Evolutionary conservation across 2,888 invertebrate species (phyloP), one percentile per base, ranked within the genome.

Genomic region (Mythimna albipuncta): DNA sequence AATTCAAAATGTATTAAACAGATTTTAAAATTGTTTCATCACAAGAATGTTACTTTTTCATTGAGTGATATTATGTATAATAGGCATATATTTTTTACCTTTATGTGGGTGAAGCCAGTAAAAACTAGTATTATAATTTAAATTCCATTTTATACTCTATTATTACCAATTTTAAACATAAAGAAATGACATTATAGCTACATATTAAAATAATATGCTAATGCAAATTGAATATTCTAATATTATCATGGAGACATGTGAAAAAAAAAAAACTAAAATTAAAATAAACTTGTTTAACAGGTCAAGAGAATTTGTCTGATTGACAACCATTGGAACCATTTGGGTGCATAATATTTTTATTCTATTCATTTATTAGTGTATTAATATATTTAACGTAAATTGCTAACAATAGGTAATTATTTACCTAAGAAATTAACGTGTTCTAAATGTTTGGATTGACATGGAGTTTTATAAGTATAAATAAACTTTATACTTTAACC

Each of bases 201-300:
- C 16, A 16, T 0, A 41, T 35, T 16, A 55, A 62, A 35, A 26
- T 52, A 41, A 44, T 54, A 61, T 64, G n/a, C 26, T 55, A 52
- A 65, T 32, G 13, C 5, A n/a, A 26, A 64, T 55, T 59, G 2
- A 57, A 63, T 63, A n/a, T 6, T 55, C 32, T 1, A 21, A 19
- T 38, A 44, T 52, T 38, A 2, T 44, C 35, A 38, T 44, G 6
- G 4, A n/a, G 16, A 55, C 10, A 16, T 26, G 61, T 35, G 67
- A 73, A 63, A 73, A 21, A 68, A 26, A 13, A 64, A 54, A 9
- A 67, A 71, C 57, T 47, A 7, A 47, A 75, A 68, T 62, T 59
- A 10, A 57, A 52, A 72, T 47, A 26, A 61, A 69, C 54, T 38
- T 52, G 69, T 38, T 7, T 19, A 66, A 72, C 67, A 44, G 47